These are phyloP conservation scores for Pecten maximus DNA, from an alignment of 2,888 invertebrate genomes.

Conservation along the genomic window DNA sequence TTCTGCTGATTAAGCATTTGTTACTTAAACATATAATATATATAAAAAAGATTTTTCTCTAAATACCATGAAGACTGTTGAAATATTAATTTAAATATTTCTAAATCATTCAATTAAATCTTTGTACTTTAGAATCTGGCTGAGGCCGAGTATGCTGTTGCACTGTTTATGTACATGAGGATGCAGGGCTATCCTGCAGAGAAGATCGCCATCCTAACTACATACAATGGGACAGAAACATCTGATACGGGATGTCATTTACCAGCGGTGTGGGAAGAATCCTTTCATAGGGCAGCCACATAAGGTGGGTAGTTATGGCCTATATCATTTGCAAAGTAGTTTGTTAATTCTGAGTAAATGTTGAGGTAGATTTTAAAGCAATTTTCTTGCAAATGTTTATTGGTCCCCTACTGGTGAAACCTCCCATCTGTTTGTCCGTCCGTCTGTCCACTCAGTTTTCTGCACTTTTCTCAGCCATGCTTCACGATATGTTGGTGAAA, in stretches of 20 bases:
- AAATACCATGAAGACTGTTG: too few relatives aligned
- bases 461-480: too few relatives aligned
- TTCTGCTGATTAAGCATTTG: too few relatives aligned
- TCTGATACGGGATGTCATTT: conserved; percentile 96
- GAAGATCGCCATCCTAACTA: conserved; percentile 98
- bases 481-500: too few relatives aligned
- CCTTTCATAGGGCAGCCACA: conserved; percentile 91
- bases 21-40: too few relatives aligned
- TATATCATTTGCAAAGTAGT: background rate
- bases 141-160: conserved; percentile 95
- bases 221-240: conserved; percentile 99
- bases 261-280: conserved; percentile 94
- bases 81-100: too few relatives aligned
- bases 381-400: background rate
- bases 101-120: too few relatives aligned
- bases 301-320: conserved; percentile 68
- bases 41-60: too few relatives aligned
- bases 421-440: too few relatives aligned
- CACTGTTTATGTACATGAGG: conserved; percentile 99
- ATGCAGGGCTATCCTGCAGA: conserved; percentile 97
- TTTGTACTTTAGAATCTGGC: conserved; percentile 84
- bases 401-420: too few relatives aligned
- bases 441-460: too few relatives aligned
- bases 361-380: background rate
- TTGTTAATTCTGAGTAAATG: background rate